These are phyloP conservation scores for Cyclophora albipunctata DNA, from an alignment of 2,888 invertebrate genomes.

Conservation along the genomic window DNA sequence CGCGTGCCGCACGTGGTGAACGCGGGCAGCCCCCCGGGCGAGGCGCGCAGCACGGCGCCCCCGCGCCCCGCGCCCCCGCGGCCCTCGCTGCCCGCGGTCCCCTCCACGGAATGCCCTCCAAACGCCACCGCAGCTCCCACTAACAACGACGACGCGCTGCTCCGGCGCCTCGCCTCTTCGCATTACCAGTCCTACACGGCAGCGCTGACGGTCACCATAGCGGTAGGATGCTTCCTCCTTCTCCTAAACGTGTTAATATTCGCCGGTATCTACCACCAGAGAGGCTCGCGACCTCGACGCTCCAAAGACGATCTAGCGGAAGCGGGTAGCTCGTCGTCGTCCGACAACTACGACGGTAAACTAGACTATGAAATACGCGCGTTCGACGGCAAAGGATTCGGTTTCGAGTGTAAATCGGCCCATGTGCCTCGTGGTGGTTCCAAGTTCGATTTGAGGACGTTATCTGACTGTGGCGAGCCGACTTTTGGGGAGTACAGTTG, in stretches of 20 bases:
- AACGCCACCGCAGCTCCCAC: conserved; percentile 68
- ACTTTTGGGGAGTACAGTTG: conserved; percentile 80
- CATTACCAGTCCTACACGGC: conserved; percentile 93
- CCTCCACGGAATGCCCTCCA: conserved; percentile 85
- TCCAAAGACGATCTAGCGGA: conserved; percentile 86
- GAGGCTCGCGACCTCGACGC: conserved; percentile 82
- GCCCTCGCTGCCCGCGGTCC: conserved; percentile 56
- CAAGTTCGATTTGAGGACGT: conserved; percentile 67
- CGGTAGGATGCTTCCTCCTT: conserved; percentile 88
- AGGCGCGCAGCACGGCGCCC: conserved; percentile 51
- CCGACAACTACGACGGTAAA: conserved; percentile 78
- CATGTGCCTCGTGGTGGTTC: conserved; percentile 69
- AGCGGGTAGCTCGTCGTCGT: conserved; percentile 81
- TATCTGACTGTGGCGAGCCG: conserved; percentile 71
- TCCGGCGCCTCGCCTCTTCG: conserved; percentile 85
- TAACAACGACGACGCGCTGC: conserved; percentile 79
- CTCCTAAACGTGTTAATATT: conserved; percentile 90
- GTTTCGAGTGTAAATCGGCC: conserved; percentile 74
- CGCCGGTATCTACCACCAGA: conserved; percentile 90
- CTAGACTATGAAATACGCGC: conserved; percentile 69
- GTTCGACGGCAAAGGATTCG: conserved; percentile 72
- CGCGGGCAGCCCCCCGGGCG: conserved; percentile 23
- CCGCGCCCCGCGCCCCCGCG: conserved; percentile 63
- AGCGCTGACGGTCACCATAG: conserved; percentile 90
- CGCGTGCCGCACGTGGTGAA: conserved; percentile 75